Evolutionary conservation across 2,888 invertebrate species (phyloP).

Genomic region (Aplocera efformata): DNA sequence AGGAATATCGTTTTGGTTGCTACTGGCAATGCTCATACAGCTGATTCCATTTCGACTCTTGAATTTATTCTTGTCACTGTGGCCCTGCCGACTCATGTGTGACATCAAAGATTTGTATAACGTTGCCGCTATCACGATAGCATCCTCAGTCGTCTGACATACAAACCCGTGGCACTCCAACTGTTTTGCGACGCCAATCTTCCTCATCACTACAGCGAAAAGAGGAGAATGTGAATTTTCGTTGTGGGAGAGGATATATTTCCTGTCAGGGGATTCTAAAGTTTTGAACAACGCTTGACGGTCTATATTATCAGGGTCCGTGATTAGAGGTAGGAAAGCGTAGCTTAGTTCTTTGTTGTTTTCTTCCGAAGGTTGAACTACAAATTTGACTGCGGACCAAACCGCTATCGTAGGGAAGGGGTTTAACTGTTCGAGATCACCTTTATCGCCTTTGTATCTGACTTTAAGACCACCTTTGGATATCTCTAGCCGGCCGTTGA

Average conservation of each 20-base stretch:
- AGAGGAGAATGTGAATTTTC: conserved; percentile 88
- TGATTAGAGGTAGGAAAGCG: conserved; percentile 91
- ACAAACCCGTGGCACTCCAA: conserved; percentile 95
- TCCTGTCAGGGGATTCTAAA: conserved; percentile 76
- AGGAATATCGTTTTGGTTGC: conserved; percentile 74
- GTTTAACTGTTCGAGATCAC: conserved; percentile 84
- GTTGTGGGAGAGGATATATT: conserved; percentile 79
- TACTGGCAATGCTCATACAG: conserved; percentile 87
- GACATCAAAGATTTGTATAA: conserved; percentile 93
- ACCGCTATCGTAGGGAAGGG: conserved; percentile 95
- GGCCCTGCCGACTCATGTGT: conserved; percentile 84
- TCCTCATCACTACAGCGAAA: conserved; percentile 94
- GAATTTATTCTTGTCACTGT: conserved; percentile 78
- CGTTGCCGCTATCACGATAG: conserved; percentile 94
- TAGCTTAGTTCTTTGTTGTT: conserved; percentile 79
- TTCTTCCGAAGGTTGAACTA: conserved; percentile 82
- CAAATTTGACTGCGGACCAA: conserved; percentile 95
- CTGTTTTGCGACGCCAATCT: conserved; percentile 87
- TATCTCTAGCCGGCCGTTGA: conserved; percentile 84
- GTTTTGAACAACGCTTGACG: conserved; percentile 84
- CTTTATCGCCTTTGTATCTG: conserved; percentile 82
- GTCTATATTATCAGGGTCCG: conserved; percentile 89
- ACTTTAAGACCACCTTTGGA: conserved; percentile 86
- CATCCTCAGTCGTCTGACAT: conserved; percentile 93
- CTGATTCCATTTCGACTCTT: conserved; percentile 88